Conservation (phyloP, 2,888 invertebrate genomes). For the Rhingia rostrata region DNA sequence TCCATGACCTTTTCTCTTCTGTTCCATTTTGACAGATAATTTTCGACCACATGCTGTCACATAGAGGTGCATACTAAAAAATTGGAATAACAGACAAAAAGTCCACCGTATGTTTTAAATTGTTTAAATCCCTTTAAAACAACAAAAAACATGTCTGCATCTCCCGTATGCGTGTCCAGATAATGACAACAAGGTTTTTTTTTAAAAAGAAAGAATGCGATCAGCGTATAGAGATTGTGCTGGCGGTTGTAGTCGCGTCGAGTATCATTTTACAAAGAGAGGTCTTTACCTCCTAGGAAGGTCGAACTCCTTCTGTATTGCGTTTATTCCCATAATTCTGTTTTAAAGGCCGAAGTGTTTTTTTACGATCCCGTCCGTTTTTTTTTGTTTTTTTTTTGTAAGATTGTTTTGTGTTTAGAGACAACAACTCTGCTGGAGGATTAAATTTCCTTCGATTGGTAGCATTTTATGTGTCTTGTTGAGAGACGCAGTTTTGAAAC, state of each 20-base stretch:
- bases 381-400: slow-evolving; percentile 21
- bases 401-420: slow-evolving; percentile 26
- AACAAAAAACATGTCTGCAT: slow-evolving; percentile 26
- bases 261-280: slow-evolving; percentile 57
- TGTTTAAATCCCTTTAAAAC: slow-evolving; percentile 3
- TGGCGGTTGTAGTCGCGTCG: slow-evolving; percentile 19
- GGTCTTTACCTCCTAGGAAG: slow-evolving; percentile 70
- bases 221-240: neutral
- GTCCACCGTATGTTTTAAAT: slow-evolving; percentile 42
- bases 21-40: neutral
- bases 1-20: neutral
- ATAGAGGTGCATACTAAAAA: slow-evolving; percentile 23
- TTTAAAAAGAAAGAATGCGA: slow-evolving; percentile 18
- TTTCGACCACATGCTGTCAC: slow-evolving; percentile 65
- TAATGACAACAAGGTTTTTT: slow-evolving; percentile 21
- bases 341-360: slow-evolving; percentile 31
- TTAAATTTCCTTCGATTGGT: slow-evolving; percentile 27
- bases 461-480: neutral
- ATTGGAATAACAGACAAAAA: neutral
- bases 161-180: slow-evolving; percentile 21
- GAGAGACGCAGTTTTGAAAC: neutral
- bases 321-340: slow-evolving; percentile 56
- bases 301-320: slow-evolving; percentile 48
- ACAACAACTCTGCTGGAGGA: slow-evolving; percentile 17
- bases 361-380: slow-evolving; percentile 13